These are phyloP conservation scores for Cerastis leucographa DNA, from an alignment of 2,888 invertebrate species.

Conservation along the genomic window DNA sequence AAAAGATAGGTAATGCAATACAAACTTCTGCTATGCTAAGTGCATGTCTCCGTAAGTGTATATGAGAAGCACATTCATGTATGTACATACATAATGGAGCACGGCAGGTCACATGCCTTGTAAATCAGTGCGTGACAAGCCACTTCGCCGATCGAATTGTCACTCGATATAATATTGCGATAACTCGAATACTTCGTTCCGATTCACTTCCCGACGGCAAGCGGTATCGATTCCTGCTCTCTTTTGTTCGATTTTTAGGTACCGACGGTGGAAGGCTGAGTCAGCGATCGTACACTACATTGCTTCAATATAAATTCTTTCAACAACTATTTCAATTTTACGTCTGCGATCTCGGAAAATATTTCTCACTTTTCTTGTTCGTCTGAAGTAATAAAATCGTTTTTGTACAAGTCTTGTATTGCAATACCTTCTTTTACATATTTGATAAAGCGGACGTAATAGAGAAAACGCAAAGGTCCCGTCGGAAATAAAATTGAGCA, in stretches of 20 bases:
- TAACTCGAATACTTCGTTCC: constrained; percentile 79
- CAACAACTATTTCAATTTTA: constrained; percentile 62
- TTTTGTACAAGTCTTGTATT: constrained; percentile 38
- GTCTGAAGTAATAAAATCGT: constrained; percentile 46
- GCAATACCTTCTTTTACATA: constrained; percentile 48
- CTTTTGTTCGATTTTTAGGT: constrained; percentile 58
- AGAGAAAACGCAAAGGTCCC: constrained; percentile 41
- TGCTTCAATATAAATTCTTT: constrained; percentile 63
- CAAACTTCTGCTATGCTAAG: constrained; percentile 19
- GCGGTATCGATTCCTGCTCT: constrained; percentile 68
- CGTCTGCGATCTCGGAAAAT: constrained; percentile 46
- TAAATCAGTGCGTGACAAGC: constrained; percentile 80
- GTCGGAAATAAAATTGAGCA: constrained; percentile 57
- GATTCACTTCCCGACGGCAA: constrained; percentile 72
- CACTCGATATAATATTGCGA: constrained; percentile 74
- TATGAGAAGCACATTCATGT: constrained; percentile 50
- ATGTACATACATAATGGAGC: constrained; percentile 66
- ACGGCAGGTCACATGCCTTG: constrained; percentile 76
- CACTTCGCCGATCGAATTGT: constrained; percentile 74
- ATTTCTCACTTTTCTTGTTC: constrained; percentile 50
- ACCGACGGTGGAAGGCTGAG: constrained; percentile 31
- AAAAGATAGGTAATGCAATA: constrained; percentile 5
- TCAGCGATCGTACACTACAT: constrained; percentile 52
- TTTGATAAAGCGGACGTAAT: constrained; percentile 56
- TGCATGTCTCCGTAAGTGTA: constrained; percentile 9